Evolutionary conservation across 2,113 vertebrate genomes (phyloP).

Genomic region (Ardeotis arabs): DNA sequence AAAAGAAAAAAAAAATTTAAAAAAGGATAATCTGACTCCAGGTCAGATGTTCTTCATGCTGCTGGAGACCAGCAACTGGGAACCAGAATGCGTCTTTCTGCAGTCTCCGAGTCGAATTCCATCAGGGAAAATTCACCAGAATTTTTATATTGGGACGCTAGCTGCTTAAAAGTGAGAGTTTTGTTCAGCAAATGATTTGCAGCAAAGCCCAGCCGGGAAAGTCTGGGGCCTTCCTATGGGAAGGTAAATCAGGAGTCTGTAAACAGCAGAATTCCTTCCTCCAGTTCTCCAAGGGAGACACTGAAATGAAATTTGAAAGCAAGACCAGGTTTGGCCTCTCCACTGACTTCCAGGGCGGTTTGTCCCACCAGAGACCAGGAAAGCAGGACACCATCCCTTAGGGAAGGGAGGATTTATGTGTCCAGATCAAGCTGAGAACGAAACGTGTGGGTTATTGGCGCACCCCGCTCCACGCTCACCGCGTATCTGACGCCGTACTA

Average conservation of each 20-base stretch:
- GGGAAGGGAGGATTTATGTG: not conserved
- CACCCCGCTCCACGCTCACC: rapidly evolving
- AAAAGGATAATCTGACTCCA: not conserved
- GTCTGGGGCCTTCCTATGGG: not conserved
- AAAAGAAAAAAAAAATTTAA: not conserved
- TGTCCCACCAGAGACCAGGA: rapidly evolving
- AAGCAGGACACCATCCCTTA: not conserved
- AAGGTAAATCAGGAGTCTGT: not conserved
- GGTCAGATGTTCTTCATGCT: not conserved
- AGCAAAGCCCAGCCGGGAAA: not conserved
- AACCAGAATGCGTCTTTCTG: not conserved
- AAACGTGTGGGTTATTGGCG: rapidly evolving
- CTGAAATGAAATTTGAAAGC: not conserved
- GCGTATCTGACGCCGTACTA: not conserved
- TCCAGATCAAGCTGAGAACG: not conserved
- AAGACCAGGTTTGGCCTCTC: not conserved
- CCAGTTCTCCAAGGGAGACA: not conserved
- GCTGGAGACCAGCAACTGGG: not conserved
- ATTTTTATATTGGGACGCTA: rapidly evolving
- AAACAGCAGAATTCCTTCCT: not conserved
- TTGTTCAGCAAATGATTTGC: not conserved
- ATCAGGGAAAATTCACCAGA: not conserved
- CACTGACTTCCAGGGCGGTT: not conserved
- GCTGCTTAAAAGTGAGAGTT: not conserved
- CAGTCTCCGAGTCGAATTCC: not conserved